A percentile compares a stretch with the other conserved stretches of the same genome.
Conservation (phyloP, 2,888 invertebrate species). For the Creontiades dilutus region DNA sequence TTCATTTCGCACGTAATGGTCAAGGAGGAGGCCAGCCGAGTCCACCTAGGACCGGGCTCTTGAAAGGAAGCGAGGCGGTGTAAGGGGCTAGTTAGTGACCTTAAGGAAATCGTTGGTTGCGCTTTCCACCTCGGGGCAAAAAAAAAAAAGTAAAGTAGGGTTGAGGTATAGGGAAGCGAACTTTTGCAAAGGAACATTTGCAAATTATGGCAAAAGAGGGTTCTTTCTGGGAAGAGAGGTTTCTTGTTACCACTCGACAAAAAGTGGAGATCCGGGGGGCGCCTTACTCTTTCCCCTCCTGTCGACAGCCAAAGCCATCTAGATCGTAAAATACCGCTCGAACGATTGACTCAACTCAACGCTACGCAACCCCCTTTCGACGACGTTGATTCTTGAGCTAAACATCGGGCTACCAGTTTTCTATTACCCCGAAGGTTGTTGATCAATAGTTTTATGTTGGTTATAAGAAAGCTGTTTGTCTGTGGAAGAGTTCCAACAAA, state of each 20-base stretch:
- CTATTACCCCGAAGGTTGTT: no score
- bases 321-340: background rate
- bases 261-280: slow-evolving; percentile 3
- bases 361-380: no score
- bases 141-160: slow-evolving; percentile 46
- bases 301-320: slow-evolving; percentile 9
- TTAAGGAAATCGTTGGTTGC: slow-evolving; percentile 47
- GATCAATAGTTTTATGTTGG: no score
- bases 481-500: no score
- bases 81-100: slow-evolving; percentile 43
- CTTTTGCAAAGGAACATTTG: slow-evolving; percentile 56
- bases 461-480: no score
- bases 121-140: slow-evolving; percentile 41
- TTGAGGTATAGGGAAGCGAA: slow-evolving; percentile 53
- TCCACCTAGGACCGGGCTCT: background rate
- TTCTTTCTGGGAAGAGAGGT: slow-evolving; percentile 44
- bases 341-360: background rate
- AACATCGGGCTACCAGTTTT: no score
- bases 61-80: background rate
- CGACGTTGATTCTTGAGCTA: no score
- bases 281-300: slow-evolving; percentile 12
- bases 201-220: slow-evolving; percentile 57
- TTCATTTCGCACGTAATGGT: slow-evolving; percentile 41
- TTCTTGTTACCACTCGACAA: slow-evolving; percentile 52
- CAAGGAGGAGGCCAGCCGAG: background rate